phyloP scores from a whole-genome alignment of 2,888 invertebrate species.

The Chloroclysta siterata region DNA sequence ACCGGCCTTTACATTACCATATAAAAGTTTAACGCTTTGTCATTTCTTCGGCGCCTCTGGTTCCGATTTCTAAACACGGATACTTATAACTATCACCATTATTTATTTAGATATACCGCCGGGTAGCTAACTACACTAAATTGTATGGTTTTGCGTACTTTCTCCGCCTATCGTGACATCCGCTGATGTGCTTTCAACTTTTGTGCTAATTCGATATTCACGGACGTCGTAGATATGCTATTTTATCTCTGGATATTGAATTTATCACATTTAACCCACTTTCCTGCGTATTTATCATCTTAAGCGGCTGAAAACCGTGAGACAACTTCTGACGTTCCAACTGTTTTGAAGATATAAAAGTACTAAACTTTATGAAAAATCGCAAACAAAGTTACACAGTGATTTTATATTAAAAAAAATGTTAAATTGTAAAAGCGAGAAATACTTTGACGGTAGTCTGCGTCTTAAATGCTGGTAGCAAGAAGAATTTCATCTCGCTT shows the following conservation, averaged over 20 bases:
- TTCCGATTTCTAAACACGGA: conserved; percentile 53
- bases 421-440: no score
- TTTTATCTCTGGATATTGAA: neutral
- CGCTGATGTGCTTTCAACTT: conserved; percentile 13
- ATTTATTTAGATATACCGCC: conserved; percentile 42
- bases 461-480: no score
- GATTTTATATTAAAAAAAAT: no score
- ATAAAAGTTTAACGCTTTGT: neutral
- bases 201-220: conserved; percentile 26
- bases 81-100: conserved; percentile 42
- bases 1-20: neutral
- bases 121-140: conserved; percentile 26
- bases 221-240: neutral
- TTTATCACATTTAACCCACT: neutral
- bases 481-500: no score
- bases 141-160: conserved; percentile 31
- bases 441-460: no score
- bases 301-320: no score
- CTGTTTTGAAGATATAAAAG: no score
- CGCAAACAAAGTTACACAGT: no score
- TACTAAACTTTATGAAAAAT: no score
- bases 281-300: neutral
- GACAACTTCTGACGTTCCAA: no score
- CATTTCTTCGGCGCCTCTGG: conserved; percentile 4
- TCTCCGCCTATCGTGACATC: conserved; percentile 31